Evolutionary conservation across 2,888 invertebrate species (phyloP), one percentile per base, ranked within the genome.

Genomic region (Neocrepidodera transversa): DNA sequence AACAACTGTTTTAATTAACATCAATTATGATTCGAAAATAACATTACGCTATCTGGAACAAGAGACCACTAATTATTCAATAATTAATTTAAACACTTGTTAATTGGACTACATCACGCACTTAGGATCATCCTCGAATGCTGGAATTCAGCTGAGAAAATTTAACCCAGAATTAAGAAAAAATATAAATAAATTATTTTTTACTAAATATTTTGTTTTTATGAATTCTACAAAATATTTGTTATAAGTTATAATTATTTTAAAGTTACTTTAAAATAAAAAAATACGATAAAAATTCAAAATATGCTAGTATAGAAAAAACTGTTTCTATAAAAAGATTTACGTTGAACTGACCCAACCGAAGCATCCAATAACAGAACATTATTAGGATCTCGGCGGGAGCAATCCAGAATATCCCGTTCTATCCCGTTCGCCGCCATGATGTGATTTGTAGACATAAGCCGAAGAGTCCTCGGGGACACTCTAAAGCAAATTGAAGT

Each of bases 61-160:
- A 60, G 65, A 60, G 62, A 42, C 30, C 58, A 67, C 66, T 71
- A 70, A 70, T 73, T 73, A 73, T 71, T 65, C 65, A 71, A 73
- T 77, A 76, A 76, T 77, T 76, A 76, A 76, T 75, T 77, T 76
- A 77, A 76, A 76, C 74, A 75, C 76, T 75, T 70, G 73, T 73
- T 74, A 76, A 76, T 75, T 75, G 73, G 71, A 72, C 72, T 71
- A 74, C 71, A 76, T 73, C 76, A 76, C 76, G 77, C 76, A 76
- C 70, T 45, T 45, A 28, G 10, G 26, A 45, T 42, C 20, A 23
- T 23, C n/a, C 23, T 42, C 18, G 6, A 23, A 23, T 23, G 23
- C 6, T 23, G 23, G 3, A 23, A 23, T 6, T 23, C 23, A 23
- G 6, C 23, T 23, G 4, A 23, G 23, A 23, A 23, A 23, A 10